These are phyloP conservation scores for Caenorhabditis sinica DNA, from an alignment of 2,888 invertebrate genomes.

Conservation along the genomic window DNA sequence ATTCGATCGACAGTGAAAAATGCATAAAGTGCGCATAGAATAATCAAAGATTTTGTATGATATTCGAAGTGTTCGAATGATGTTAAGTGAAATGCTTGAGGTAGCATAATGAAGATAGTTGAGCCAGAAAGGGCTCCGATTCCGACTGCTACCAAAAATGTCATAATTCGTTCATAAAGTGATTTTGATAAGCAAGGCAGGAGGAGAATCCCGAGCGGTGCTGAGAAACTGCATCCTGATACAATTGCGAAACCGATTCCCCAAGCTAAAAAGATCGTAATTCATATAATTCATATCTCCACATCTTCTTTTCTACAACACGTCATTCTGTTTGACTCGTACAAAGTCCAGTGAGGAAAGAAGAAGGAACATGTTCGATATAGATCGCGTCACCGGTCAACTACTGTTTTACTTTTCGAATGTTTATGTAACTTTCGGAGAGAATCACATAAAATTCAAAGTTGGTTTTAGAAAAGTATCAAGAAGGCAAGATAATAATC, in stretches of 20 bases:
- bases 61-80: slow-evolving; percentile 77
- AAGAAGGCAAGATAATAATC: slow-evolving; percentile 3
- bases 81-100: slow-evolving; percentile 80
- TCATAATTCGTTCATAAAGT: slow-evolving; percentile 81
- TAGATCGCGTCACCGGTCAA: slow-evolving; percentile 34
- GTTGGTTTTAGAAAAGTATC: not conserved
- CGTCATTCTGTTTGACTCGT: slow-evolving; percentile 27
- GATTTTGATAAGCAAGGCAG: slow-evolving; percentile 77
- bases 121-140: slow-evolving; percentile 81
- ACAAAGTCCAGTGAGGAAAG: slow-evolving; percentile 30
- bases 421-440: slow-evolving; percentile 31
- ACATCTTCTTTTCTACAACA: slow-evolving; percentile 4
- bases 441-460: not conserved
- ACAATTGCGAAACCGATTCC: slow-evolving; percentile 80
- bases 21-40: slow-evolving; percentile 78
- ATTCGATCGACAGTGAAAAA: slow-evolving; percentile 81
- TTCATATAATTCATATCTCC: slow-evolving; percentile 16
- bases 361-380: slow-evolving; percentile 38
- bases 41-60: slow-evolving; percentile 78
- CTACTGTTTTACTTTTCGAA: slow-evolving; percentile 19
- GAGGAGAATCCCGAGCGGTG: slow-evolving; percentile 80
- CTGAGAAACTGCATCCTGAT: slow-evolving; percentile 78
- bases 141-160: slow-evolving; percentile 81
- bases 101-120: slow-evolving; percentile 81
- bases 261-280: slow-evolving; percentile 77